phyloP scores from a whole-genome alignment of 2,888 invertebrate genomes.

The Tachina lurida region DNA sequence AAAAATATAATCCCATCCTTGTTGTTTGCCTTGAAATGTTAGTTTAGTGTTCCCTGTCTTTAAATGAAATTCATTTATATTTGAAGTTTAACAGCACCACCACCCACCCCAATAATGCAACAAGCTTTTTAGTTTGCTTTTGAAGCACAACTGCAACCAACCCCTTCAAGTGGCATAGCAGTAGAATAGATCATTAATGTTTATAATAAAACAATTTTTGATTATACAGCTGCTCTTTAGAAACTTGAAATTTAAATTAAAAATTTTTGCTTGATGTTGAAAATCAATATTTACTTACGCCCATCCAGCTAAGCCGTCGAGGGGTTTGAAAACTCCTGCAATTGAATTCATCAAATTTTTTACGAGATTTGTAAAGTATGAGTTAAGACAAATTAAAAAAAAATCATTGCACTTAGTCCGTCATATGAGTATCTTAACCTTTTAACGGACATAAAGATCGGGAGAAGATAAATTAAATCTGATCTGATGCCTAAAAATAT shows the following conservation, averaged over 20 bases:
- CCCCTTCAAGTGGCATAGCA: constrained; percentile 31
- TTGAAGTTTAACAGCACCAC: constrained; percentile 28
- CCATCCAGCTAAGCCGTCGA: too few species aligned
- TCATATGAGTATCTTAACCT: too few species aligned
- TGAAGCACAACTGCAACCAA: constrained; percentile 31
- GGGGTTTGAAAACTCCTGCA: too few species aligned
- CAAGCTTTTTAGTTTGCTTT: constrained; percentile 39
- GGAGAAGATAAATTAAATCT: too few species aligned
- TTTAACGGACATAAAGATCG: too few species aligned
- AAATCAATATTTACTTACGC: constrained; percentile 46
- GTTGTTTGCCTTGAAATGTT: constrained; percentile 56
- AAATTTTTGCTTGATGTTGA: constrained; percentile 18
- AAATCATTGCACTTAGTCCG: too few species aligned
- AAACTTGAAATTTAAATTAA: constrained; percentile 56
- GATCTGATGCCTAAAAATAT: too few species aligned
- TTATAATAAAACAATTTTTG: constrained; percentile 34
- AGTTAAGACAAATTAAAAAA: too few species aligned
- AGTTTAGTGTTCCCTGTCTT: constrained; percentile 45
- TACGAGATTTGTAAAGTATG: too few species aligned
- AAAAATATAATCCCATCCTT: neutral
- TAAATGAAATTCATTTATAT: constrained; percentile 18
- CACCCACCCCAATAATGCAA: constrained; percentile 55
- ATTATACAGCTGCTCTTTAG: constrained; percentile 51
- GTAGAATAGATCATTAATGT: constrained; percentile 45
- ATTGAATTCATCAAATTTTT: too few species aligned